These are phyloP conservation scores for Hydrolagus colliei DNA, from an alignment of 2,797 vertebrate genomes.

Conservation along the genomic window DNA sequence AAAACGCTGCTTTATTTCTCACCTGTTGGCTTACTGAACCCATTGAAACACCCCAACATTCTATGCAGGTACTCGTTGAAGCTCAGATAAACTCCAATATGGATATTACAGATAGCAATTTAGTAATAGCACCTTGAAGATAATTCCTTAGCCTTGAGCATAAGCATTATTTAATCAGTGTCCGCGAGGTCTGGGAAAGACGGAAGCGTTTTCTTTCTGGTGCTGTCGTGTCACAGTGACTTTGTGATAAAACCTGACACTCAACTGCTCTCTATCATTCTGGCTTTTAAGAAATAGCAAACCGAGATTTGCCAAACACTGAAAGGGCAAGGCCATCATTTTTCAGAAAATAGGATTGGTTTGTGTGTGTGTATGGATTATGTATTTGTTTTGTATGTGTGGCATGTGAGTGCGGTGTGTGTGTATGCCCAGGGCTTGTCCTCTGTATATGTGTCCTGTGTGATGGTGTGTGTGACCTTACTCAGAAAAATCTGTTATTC, in stretches of 20 bases:
- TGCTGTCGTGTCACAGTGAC: neutral
- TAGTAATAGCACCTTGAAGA: neutral
- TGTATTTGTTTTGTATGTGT: no score
- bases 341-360: no score
- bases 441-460: no score
- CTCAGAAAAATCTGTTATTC: no score
- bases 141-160: neutral
- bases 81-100: neutral
- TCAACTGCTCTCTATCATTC: neutral
- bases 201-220: neutral
- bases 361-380: no score
- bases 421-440: no score
- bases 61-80: neutral
- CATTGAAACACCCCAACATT: neutral
- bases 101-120: neutral
- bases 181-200: neutral
- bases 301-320: no score
- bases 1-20: constrained; percentile 4
- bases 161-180: neutral
- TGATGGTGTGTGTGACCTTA: no score
- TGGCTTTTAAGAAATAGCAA: no score
- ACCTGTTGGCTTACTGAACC: constrained; percentile 4
- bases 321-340: no score
- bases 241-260: neutral
- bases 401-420: no score